phyloP scores from a whole-genome alignment of 2,113 vertebrate genomes.

The Aythya baeri region DNA sequence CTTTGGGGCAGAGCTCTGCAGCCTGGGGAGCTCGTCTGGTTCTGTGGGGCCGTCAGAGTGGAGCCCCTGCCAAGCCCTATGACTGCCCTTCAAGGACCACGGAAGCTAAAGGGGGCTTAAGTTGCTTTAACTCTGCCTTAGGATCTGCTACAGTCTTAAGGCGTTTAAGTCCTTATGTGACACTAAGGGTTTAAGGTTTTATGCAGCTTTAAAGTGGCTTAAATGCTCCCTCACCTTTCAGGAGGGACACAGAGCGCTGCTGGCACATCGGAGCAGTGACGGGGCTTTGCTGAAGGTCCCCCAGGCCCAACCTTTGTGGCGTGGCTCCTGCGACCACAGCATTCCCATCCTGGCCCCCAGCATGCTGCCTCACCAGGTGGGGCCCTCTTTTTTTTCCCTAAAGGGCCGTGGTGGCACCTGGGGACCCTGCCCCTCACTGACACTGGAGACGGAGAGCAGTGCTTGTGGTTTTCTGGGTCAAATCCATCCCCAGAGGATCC shows the following conservation, averaged over 20 bases:
- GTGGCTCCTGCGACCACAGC: fast-evolving
- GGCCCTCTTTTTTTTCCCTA: neutral
- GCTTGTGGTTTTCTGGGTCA: neutral
- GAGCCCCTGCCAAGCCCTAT: neutral
- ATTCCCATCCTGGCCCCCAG: neutral
- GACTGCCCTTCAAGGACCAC: slow-evolving; percentile 2
- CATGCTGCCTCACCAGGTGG: neutral
- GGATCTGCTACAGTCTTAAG: neutral
- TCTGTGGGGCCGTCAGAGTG: neutral
- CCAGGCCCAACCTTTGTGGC: fast-evolving
- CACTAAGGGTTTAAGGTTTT: slow-evolving; percentile 47
- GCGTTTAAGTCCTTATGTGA: slow-evolving; percentile 30
- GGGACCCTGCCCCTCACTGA: neutral
- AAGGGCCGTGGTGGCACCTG: neutral
- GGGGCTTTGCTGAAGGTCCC: neutral
- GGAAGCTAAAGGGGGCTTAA: neutral
- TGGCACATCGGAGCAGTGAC: neutral
- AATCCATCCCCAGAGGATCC: neutral
- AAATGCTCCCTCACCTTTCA: neutral
- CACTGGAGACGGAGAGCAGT: neutral
- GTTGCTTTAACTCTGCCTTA: slow-evolving; percentile 9
- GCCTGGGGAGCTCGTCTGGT: neutral
- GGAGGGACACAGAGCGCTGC: neutral
- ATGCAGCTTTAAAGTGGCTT: slow-evolving; percentile 22
- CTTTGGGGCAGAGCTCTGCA: neutral